Base-by-base conservation (phyloP, 2,888 invertebrate species). In the Doris montereyensis region DNA sequence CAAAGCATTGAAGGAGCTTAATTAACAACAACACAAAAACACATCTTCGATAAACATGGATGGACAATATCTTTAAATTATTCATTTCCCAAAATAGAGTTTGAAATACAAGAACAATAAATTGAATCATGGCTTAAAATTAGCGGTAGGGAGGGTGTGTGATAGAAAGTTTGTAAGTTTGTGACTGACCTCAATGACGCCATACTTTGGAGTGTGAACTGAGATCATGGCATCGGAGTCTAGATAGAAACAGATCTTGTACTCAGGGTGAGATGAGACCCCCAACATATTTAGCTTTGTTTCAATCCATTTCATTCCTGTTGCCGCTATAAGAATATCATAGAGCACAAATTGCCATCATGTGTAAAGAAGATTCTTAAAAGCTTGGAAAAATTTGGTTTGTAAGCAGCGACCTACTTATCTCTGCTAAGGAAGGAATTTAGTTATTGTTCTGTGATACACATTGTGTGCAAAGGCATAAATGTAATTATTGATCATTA, bases 221-320 rank as follows among this genome's bases (percentile, higher is more conserved):
- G 97, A 96, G 82, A 98, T 98, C 98, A 98, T 98, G 0, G 98
- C 98, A 81, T 95, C 92, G 77, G 95, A 95, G 90, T 98, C 98
- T 81, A 98, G 92, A 91, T 97, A 95, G 92, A 97, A 98, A 90
- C 95, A 94, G 80, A 99, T 95, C 92, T 97, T 98, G 89, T 98
- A 98, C 83, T 95, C 94, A 0, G 94, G 93, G 91, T 97, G 95
- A 1, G 93, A 93, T 0, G 86, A 84, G 1, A 98, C 97, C 0
- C 97, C 97, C 0, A 99, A 93, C 67, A 98, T 92, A 81, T 95
- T 94, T 97, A 99, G 97, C 92, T 98, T 98, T 88, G 97, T 97
- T 86, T 97, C 96, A 67, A 99, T 98, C 98, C 98, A 98, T 88
- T 97, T 97, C 97, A 98, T 98, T 82, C 96, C 96, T 0, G 98